Evolutionary conservation across 2,888 invertebrate species (phyloP), one percentile per base, ranked within the genome.

Genomic region (Rhagophthalmus giganteus): DNA sequence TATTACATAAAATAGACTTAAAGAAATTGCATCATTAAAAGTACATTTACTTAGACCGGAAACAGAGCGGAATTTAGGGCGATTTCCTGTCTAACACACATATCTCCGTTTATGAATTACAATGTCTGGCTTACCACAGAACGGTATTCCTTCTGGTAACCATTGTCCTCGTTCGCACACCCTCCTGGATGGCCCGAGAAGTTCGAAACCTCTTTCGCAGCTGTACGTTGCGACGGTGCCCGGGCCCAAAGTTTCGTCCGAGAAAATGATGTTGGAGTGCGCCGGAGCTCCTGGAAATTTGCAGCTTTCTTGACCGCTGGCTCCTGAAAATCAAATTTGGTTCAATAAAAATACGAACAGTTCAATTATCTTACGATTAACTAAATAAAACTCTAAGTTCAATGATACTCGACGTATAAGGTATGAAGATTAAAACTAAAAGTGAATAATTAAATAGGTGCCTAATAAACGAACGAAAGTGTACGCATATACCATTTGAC

Each of bases 221-320:
- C 84, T 79, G 72, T 94, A 94, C 0, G 87, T 86, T 8, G 92
- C 92, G 7, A 90, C 83, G 1, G 88, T 81, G 8, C 85, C 87
- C 2, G 76, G 71, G 5, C 78, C 77, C 28, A 79, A 67, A 32
- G 75, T 75, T 28, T 82, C 85, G 65, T 84, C 83, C 11, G 89
- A 86, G 75, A 94, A 93, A 12, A 84, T 79, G 25, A 94, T 86
- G 32, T 79, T 81, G 46, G 88, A 89, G 76, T 94, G 94, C 1
- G 94, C 92, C 6, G 94, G 94, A 0, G 90, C 87, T 6, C 94
- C 94, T 0, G 94, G 94, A 76, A 92, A 94, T 60, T 88, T 83
- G 73, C 94, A 94, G 49, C 73, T 73, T 11, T 51, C 54, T 24
- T 52, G 59, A 15, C 50, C 53, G 11, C 34, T 14, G 13, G 24